phyloP scores from a whole-genome alignment of 1,140 invertebrate species.

The Oryctes rhinoceros region DNA sequence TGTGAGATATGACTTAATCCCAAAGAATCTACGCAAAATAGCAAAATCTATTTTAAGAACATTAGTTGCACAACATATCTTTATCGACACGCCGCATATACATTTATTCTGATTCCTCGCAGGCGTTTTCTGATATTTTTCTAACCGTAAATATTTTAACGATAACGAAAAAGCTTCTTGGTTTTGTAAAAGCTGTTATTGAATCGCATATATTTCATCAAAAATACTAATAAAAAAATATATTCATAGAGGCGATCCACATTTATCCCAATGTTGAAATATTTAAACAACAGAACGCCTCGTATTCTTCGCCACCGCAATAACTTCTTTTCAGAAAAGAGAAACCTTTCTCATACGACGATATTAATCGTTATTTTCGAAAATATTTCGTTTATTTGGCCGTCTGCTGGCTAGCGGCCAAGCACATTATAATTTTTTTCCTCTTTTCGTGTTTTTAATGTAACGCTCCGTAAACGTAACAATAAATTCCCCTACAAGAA shows the following conservation, averaged over 20 bases:
- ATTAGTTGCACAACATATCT: no score
- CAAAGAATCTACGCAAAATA: no score
- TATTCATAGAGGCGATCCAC: background rate
- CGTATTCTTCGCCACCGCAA: background rate
- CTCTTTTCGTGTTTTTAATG: constrained; percentile 10
- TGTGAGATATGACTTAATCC: no score
- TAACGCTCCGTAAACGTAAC: constrained; percentile 12
- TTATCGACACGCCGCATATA: no score
- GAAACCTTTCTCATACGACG: background rate
- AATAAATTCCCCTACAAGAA: background rate
- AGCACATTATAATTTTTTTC: background rate
- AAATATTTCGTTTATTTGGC: constrained; percentile 15
- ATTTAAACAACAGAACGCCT: background rate
- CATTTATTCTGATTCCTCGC: no score
- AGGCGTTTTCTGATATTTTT: no score
- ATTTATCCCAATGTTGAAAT: constrained; percentile 2
- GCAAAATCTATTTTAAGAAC: no score
- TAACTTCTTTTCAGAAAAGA: background rate
- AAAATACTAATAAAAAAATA: background rate
- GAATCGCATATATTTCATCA: background rate
- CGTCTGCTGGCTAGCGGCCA: background rate
- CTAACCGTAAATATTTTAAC: no score
- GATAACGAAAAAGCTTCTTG: background rate
- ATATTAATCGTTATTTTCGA: constrained; percentile 19
- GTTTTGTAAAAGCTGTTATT: constrained; percentile 10